phyloP scores from a whole-genome alignment of 2,888 invertebrate species.

The Geotrupes spiniger region DNA sequence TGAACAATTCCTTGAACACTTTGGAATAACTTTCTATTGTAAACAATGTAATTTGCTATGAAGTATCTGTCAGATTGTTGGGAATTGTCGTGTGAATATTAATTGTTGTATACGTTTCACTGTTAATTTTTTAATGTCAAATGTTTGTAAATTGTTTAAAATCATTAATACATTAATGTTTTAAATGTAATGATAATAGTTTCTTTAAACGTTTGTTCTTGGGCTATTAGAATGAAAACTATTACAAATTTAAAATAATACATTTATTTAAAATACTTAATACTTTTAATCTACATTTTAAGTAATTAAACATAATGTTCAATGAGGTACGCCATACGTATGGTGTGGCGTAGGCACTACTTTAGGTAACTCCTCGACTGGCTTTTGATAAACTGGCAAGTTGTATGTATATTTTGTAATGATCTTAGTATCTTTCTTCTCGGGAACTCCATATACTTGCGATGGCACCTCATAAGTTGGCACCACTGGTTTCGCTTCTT shows the following conservation, averaged over 20 bases:
- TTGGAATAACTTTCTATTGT: no score
- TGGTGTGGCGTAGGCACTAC: constrained; percentile 7
- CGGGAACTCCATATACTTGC: constrained; percentile 8
- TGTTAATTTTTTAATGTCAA: no score
- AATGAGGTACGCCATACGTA: background rate
- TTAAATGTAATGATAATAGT: no score
- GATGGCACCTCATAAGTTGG: background rate
- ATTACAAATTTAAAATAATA: constrained; percentile 1
- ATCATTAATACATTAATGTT: no score
- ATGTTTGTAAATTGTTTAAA: no score
- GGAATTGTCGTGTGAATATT: no score
- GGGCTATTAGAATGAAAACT: background rate
- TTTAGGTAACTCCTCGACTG: constrained; percentile 11
- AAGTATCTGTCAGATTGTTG: no score
- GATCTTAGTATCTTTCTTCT: background rate
- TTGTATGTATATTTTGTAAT: constrained; percentile 8
- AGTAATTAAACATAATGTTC: background rate
- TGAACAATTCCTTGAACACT: no score
- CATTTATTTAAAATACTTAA: background rate
- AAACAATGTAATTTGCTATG: no score
- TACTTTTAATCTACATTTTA: background rate
- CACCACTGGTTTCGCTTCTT: no score
- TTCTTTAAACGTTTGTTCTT: no score
- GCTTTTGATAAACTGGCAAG: background rate
- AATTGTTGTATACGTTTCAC: no score